Evolutionary conservation across 1,140 invertebrate species (phyloP).

Genomic region (Pachyrhynchus sulphureomaculatus): DNA sequence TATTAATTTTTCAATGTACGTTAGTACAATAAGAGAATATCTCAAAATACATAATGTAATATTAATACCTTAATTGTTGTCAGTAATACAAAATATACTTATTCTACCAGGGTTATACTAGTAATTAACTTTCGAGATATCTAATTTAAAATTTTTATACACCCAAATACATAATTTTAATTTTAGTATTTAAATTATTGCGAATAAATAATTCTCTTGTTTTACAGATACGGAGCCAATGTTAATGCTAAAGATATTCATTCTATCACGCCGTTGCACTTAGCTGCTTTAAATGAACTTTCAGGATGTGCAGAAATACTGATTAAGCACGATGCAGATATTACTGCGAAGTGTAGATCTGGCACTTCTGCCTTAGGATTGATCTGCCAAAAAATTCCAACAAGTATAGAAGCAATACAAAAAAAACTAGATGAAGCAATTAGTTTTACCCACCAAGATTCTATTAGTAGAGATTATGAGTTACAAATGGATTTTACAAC

Average conservation of each 20-base stretch:
- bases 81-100: too few species aligned
- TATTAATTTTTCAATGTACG: too few species aligned
- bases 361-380: slow-evolving; percentile 78
- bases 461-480: slow-evolving; percentile 73
- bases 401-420: slow-evolving; percentile 71
- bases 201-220: too few species aligned
- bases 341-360: slow-evolving; percentile 78
- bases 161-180: too few species aligned
- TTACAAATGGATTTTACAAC: slow-evolving; percentile 76
- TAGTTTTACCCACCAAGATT: slow-evolving; percentile 69
- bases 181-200: too few species aligned
- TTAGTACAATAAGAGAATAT: too few species aligned
- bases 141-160: too few species aligned
- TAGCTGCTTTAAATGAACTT: slow-evolving; percentile 79
- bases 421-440: slow-evolving; percentile 75
- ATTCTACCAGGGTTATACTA: too few species aligned
- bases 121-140: too few species aligned
- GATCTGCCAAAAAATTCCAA: slow-evolving; percentile 77
- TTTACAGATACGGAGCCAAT: slow-evolving; percentile 66
- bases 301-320: slow-evolving; percentile 78
- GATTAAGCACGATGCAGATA: slow-evolving; percentile 78
- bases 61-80: too few species aligned
- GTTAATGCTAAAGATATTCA: slow-evolving; percentile 83
- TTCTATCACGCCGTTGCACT: slow-evolving; percentile 85
- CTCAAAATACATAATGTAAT: too few species aligned